Evolutionary conservation across 2,888 invertebrate genomes (phyloP).

Genomic region (Dynastes hyllus): DNA sequence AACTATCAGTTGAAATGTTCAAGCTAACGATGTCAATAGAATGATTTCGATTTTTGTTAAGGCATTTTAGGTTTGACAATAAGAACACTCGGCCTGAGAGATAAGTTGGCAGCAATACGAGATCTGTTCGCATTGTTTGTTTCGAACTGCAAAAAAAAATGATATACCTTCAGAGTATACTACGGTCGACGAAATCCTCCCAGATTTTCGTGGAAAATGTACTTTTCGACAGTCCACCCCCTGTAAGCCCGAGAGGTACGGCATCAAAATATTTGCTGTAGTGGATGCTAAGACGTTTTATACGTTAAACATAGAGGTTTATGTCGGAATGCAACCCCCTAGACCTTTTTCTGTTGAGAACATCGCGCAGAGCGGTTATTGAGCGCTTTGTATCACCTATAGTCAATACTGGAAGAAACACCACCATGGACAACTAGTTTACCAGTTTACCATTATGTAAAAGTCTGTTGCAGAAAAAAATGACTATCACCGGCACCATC

Average conservation of each 20-base stretch:
- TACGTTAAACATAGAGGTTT: no score
- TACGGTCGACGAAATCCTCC: no score
- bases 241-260: constrained; percentile 37
- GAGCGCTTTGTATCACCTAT: constrained; percentile 32
- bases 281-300: constrained; percentile 16
- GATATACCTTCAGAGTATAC: background rate
- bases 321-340: no score
- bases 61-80: background rate
- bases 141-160: background rate
- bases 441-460: no score
- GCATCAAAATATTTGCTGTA: constrained; percentile 45
- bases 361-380: no score
- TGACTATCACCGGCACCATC: no score
- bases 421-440: constrained; percentile 21
- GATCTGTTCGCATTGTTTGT: background rate
- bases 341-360: no score
- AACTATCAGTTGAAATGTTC: background rate
- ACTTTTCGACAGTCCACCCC: constrained; percentile 29
- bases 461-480: no score
- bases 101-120: background rate
- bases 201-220: background rate
- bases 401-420: constrained; percentile 38
- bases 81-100: background rate
- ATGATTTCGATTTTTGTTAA: background rate
- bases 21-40: no score